These are phyloP conservation scores for Macropus fuliginosus DNA, from an alignment of 2,797 vertebrate species.

Conservation along the genomic window DNA sequence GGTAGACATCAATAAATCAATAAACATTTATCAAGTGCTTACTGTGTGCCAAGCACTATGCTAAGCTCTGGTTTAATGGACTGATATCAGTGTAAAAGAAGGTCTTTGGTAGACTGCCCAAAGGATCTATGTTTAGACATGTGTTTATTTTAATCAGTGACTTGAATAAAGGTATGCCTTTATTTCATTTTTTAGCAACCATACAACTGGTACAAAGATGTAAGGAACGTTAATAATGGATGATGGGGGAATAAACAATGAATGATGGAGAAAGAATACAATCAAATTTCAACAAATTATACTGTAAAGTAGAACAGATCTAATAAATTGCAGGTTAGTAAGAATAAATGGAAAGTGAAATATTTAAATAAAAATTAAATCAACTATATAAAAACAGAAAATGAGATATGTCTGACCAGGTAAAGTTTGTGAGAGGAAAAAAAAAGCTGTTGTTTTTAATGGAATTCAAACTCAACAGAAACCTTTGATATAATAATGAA, in stretches of 20 bases:
- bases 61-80: not conserved
- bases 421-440: not conserved
- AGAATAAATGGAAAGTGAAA: not conserved
- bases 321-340: not conserved
- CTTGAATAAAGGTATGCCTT: not conserved
- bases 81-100: not conserved
- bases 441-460: not conserved
- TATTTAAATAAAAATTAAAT: not conserved
- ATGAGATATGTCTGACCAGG: not conserved
- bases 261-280: not conserved
- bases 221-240: not conserved
- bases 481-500: not conserved
- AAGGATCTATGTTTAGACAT: not conserved
- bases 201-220: not conserved
- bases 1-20: not conserved
- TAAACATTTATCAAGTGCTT: not conserved
- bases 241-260: not conserved
- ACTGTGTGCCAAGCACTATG: not conserved
- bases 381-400: not conserved
- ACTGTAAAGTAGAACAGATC: not conserved
- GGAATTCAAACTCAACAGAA: not conserved
- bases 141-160: not conserved
- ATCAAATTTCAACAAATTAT: not conserved
- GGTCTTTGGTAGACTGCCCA: not conserved
- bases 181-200: not conserved